A percentile compares a stretch with the other conserved stretches of the same genome.
Conservation (phyloP, 2,113 vertebrate genomes). For the Ceratotherium simum region DNA sequence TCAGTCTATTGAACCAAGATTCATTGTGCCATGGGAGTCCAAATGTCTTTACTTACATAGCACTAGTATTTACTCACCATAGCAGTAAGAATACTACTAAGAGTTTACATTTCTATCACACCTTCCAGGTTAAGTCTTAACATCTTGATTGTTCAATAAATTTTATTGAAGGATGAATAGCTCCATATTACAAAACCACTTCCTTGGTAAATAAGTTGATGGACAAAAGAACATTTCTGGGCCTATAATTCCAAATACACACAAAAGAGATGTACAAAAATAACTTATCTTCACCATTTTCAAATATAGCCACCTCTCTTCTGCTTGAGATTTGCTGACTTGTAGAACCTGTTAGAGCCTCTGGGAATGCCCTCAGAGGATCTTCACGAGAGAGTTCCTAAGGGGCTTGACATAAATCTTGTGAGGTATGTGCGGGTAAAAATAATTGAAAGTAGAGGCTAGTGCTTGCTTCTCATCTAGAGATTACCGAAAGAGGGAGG, state of each 20-base stretch:
- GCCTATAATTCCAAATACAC: not conserved
- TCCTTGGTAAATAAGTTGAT: not conserved
- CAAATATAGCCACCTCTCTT: not conserved
- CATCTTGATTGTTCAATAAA: slow-evolving; percentile 2
- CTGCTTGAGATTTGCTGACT: not conserved
- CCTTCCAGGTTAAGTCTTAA: not conserved
- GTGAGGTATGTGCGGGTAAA: not conserved
- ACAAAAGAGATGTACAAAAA: not conserved
- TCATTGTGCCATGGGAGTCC: not conserved
- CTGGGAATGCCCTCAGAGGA: not conserved
- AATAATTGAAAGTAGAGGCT: not conserved
- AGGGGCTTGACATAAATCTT: not conserved
- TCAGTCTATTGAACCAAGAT: not conserved
- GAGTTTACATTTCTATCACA: not conserved
- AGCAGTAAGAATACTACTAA: not conserved
- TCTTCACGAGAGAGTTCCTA: not conserved
- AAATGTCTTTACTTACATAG: not conserved
- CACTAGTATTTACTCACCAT: not conserved
- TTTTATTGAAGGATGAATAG: not conserved
- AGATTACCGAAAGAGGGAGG: not conserved
- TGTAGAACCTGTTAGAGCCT: not conserved
- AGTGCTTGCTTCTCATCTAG: not conserved
- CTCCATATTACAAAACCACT: not conserved
- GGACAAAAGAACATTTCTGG: not conserved
- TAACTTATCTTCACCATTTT: not conserved